Conservation (phyloP, 92 coral and sea anemone species). For the Zoanthus solanderi region DNA sequence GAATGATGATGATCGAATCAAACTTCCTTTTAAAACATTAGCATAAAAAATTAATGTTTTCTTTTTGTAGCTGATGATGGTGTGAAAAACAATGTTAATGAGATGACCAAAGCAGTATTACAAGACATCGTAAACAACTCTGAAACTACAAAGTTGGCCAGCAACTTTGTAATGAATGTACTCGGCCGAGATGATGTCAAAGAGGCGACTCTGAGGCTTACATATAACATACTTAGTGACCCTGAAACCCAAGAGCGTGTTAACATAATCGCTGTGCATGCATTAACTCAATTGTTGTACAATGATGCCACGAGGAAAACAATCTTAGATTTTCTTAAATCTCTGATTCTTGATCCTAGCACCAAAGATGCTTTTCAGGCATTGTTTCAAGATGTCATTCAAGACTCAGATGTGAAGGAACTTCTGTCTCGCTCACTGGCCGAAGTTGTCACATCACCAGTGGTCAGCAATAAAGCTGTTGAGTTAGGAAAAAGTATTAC, state of each 20-base stretch:
- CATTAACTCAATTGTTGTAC: constrained; percentile 66
- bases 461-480: constrained; percentile 84
- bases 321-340: constrained; percentile 75
- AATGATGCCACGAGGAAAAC: constrained; percentile 64
- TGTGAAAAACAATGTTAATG: constrained; percentile 90
- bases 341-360: constrained; percentile 77
- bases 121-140: constrained; percentile 86
- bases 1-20: background rate
- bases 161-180: constrained; percentile 88
- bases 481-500: constrained; percentile 91
- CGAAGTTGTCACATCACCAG: constrained; percentile 81
- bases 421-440: constrained; percentile 90
- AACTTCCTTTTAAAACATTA: background rate
- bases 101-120: constrained; percentile 88
- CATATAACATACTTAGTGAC: constrained; percentile 76
- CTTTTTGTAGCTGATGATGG: constrained; percentile 87
- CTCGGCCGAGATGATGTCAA: constrained; percentile 84
- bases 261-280: constrained; percentile 75
- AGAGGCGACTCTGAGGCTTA: constrained; percentile 73
- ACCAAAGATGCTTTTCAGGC: constrained; percentile 78
- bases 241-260: constrained; percentile 80
- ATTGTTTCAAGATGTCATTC: constrained; percentile 69
- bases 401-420: constrained; percentile 81
- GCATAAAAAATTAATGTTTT: background rate
- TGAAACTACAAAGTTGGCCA: constrained; percentile 83